Evolutionary conservation across 2,888 invertebrate species (phyloP), one percentile per base, ranked within the genome.

Genomic region (Drosophila niveifrons): DNA sequence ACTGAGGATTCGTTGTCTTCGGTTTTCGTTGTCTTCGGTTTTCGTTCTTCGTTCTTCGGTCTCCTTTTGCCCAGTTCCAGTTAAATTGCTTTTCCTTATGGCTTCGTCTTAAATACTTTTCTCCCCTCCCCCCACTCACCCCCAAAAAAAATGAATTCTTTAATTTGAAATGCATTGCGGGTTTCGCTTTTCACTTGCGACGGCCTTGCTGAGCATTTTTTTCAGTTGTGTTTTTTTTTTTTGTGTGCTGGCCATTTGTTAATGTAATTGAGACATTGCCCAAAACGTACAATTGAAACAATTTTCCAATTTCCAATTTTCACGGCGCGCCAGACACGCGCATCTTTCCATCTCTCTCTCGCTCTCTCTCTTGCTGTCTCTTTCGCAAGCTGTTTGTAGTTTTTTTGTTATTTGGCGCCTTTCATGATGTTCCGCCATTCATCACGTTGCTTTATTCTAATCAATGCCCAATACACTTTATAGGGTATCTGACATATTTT

Each of bases 261-360:
- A 44, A 55, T 53, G 51, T 68, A 79, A 82, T 82, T 86, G 81
- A 81, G 72, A 66, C 79, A 83, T 83, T 83, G 62, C 58, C 39
- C 52, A 71, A 66, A 56, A 46, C n/a, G 23, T 29, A 39, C 66
- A 75, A 71, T 70, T 52, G 59, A 55, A 62, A 34, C 56, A 56
- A 56, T 55, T 55, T 55, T 44, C 55, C 46, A 56, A 56, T 50
- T 50, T 34, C 15, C 11, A 2, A 47, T 62, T 65, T 41, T 23
- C 36, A 39, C 18, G 36, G 43, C 51, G 43, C 64, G 44, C 23
- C 41, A 44, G 67, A 46, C 44, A 70, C 70, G 70, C 64, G 70
- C 53, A 8, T 46, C 34, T 52, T 51, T 15, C 11, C 17, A 17
- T 34, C 50, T 11, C 18, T 34, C n/a, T 50, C 8, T n/a, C 51